Evolutionary conservation across 1,140 invertebrate species (phyloP), one percentile per base, ranked within the genome.

Genomic region (Procambarus clarkii): DNA sequence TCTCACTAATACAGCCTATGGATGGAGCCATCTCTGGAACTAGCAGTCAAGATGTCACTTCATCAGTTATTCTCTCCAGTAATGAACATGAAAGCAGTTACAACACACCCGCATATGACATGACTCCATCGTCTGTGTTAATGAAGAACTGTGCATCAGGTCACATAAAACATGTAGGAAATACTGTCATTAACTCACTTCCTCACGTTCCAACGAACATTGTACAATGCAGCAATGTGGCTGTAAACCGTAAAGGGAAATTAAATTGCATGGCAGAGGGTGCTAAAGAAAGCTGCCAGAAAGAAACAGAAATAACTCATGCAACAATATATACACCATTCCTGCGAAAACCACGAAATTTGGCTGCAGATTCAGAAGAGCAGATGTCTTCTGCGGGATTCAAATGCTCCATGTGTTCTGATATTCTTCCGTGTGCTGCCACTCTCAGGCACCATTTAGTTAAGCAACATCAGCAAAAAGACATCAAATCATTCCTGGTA

Each of bases 381-480:
- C 44, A 82, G 46, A 21, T 7, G 18, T 79, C 44, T 11, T 44
- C 9, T 8, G 89, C 84, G 15, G 80, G 74, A 77, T 50, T 85
- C n/a, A 54, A 82, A n/a, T 91, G 89, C 34, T 69, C 15, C 58
- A 34, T 85, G 54, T 91, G 89, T 78, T 54, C 82, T 5, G 58
- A 71, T 48, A 15, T 64, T 64, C 77, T 91, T 21, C 89, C 88
- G 15, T 79, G 82, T 4, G 44, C 50, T 46, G 89, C 50, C 69
- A 91, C 89, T 13, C 82, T 91, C 4, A 34, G 82, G 46, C 89
- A 91, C 48, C 89, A 91, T 64, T 44, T 91, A 11, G 58, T 85
- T 48, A 48, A 48, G 5, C 21, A 54, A 48, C 77, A 79, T 74
- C n/a, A 74, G 69, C 69, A 74, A 11, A 54, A 45, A 4, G 54